Conservation (phyloP, 2,113 vertebrate genomes). For the Leptosomus discolor region DNA sequence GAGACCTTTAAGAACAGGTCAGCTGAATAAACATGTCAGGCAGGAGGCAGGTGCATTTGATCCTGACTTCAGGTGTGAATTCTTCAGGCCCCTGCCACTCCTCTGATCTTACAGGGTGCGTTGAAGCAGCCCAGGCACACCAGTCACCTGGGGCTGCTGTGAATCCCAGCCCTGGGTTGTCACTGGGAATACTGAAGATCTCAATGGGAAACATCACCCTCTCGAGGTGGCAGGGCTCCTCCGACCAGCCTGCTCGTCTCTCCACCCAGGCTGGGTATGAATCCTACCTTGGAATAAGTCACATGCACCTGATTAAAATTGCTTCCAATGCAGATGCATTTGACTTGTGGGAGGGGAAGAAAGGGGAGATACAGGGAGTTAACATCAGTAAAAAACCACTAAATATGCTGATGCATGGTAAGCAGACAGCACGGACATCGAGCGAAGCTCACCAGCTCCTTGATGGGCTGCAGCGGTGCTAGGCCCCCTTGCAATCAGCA, state of each 20-base stretch:
- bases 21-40: neutral
- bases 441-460: neutral
- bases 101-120: neutral
- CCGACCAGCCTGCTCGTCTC: neutral
- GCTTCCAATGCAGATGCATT: neutral
- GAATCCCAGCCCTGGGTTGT: neutral
- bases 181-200: neutral
- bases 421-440: neutral
- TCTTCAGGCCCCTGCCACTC: neutral
- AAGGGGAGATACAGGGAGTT: neutral
- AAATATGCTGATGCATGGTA: neutral
- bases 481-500: neutral
- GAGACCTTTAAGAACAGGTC: neutral
- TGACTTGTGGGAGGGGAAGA: neutral
- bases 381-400: neutral
- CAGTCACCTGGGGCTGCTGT: neutral
- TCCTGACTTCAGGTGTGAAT: neutral
- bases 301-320: neutral
- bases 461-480: neutral
- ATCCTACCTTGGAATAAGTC: neutral
- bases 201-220: neutral
- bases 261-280: neutral
- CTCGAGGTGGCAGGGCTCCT: neutral
- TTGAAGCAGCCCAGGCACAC: neutral
- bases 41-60: neutral